A percentile compares a stretch with the other conserved stretches of the same genome.
These are phyloP conservation scores for Epinotia nisella DNA, from an alignment of 2,888 invertebrate species.

Conservation along the genomic window DNA sequence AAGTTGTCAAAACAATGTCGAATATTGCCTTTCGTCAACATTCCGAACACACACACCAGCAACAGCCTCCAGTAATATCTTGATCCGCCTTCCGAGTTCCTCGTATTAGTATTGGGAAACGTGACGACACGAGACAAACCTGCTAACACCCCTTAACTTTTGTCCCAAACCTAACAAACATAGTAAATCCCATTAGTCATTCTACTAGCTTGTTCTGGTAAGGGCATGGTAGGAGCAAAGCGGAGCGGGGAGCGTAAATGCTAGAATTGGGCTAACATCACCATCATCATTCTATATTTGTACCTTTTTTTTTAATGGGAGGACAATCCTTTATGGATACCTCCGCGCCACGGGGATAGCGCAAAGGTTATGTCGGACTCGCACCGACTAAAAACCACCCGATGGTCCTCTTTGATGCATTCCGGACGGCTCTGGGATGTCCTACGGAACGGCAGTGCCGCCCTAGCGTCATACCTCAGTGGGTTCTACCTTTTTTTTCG, in stretches of 20 bases:
- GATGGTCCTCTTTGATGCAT: too few species aligned
- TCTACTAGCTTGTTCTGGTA: conserved; percentile 19
- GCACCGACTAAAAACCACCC: too few species aligned
- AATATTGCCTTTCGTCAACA: background rate
- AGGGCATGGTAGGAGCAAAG: background rate
- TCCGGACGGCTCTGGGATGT: too few species aligned
- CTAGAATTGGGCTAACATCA: background rate
- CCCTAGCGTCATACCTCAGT: too few species aligned
- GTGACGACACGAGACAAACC: conserved; percentile 29
- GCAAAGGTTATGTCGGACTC: too few species aligned
- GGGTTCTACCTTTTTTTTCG: too few species aligned
- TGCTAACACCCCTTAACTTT: conserved; percentile 35
- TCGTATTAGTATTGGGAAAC: conserved; percentile 1
- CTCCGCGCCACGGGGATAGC: too few species aligned
- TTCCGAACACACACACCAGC: background rate
- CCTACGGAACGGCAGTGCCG: too few species aligned
- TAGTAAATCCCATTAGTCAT: conserved; percentile 39
- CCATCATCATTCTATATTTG: too few species aligned
- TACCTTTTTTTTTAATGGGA: too few species aligned
- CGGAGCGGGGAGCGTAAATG: conserved; percentile 5
- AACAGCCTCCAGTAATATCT: background rate
- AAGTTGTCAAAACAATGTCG: too few species aligned
- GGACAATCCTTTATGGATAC: too few species aligned
- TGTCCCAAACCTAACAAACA: conserved; percentile 36
- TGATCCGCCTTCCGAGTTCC: conserved; percentile 6